A percentile compares a stretch with the other conserved stretches of the same genome.
These are phyloP conservation scores for Etheostoma spectabile DNA, from an alignment of 2,113 vertebrate genomes.

Conservation along the genomic window DNA sequence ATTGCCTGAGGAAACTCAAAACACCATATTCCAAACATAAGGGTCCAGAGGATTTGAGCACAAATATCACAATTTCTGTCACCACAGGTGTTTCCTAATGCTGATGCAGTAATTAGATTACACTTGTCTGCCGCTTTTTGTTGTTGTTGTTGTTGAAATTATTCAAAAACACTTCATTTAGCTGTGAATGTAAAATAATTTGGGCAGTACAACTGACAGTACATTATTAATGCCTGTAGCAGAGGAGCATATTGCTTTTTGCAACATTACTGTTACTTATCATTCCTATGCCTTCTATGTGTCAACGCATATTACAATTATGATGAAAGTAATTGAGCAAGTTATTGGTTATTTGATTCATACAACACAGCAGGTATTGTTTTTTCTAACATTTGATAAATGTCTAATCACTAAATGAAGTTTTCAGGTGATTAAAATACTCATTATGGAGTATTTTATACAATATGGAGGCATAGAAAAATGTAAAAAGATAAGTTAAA, in stretches of 20 bases:
- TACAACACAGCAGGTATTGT: not conserved
- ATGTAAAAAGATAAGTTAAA: no score
- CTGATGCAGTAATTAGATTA: slow-evolving; percentile 15
- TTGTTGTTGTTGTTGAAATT: not conserved
- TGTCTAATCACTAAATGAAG: not conserved
- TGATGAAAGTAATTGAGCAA: not conserved
- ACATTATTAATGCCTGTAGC: not conserved
- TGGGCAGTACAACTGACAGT: not conserved
- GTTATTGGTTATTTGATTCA: not conserved
- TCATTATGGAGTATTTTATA: no score
- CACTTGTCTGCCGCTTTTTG: not conserved
- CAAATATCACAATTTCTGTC: slow-evolving; percentile 2
- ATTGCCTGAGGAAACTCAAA: slow-evolving; percentile 49
- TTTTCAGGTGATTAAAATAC: not conserved
- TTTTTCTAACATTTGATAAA: not conserved
- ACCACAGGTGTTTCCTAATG: not conserved
- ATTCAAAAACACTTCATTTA: not conserved
- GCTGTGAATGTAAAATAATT: not conserved
- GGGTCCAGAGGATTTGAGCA: slow-evolving; percentile 6
- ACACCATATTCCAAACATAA: slow-evolving; percentile 5
- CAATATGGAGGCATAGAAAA: not conserved
- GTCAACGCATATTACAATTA: not conserved
- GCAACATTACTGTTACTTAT: not conserved
- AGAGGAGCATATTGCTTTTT: not conserved
- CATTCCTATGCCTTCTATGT: not conserved